A percentile compares a stretch with the other conserved stretches of the same genome.
These are phyloP conservation scores for Zootermopsis nevadensis DNA, from an alignment of 2,888 invertebrate species.

Conservation along the genomic window DNA sequence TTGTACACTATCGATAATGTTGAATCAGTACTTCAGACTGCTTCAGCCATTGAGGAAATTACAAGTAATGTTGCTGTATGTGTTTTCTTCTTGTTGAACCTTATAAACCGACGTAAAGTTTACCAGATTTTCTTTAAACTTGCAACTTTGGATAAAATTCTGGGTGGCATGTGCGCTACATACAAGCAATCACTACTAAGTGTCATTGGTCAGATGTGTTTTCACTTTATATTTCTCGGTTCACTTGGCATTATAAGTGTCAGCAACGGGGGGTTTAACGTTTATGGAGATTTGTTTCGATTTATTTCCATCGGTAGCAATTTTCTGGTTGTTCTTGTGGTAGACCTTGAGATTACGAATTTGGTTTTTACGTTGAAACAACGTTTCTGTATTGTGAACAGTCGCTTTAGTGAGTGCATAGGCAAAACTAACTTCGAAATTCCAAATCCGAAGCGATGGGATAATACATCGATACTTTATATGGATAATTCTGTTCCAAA, in stretches of 20 bases:
- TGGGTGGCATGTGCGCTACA: too few species aligned
- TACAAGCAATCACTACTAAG: background rate
- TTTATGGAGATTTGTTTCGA: background rate
- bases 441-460: background rate
- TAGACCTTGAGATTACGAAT: background rate
- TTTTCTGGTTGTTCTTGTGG: background rate
- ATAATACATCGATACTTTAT: background rate
- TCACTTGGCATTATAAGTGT: background rate
- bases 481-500: background rate
- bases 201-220: background rate
- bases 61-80: background rate
- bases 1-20: background rate
- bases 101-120: background rate
- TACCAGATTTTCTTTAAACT: background rate
- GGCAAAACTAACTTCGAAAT: background rate
- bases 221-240: background rate
- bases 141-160: background rate
- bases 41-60: background rate
- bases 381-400: background rate
- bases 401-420: background rate
- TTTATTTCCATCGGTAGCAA: background rate
- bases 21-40: background rate
- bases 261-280: background rate
- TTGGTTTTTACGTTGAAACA: background rate
- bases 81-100: background rate